Conservation (phyloP, 2,797 vertebrate genomes). For the Smutsia gigantea region DNA sequence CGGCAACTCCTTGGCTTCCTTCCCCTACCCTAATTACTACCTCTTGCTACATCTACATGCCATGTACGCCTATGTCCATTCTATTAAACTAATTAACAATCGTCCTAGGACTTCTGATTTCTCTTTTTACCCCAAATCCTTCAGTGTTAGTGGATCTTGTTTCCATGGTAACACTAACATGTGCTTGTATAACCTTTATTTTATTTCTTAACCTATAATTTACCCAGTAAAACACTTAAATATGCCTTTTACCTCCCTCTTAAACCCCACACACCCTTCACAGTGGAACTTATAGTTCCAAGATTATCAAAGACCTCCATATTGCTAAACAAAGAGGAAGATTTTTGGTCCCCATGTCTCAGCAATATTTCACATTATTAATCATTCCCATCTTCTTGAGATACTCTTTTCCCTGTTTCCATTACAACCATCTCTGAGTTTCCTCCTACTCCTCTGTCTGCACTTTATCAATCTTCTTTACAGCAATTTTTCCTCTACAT, state of each 20-base stretch:
- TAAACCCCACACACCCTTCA: neutral
- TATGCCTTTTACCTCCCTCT: neutral
- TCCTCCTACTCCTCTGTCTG: neutral
- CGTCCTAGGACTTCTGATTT: conserved; percentile 36
- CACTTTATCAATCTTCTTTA: neutral
- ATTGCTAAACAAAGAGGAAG: neutral
- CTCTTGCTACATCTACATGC: conserved; percentile 10
- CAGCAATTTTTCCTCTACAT: neutral
- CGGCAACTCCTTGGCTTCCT: conserved; percentile 41
- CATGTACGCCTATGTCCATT: neutral
- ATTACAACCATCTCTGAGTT: neutral
- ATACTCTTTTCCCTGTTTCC: conserved; percentile 3
- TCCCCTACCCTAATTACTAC: neutral
- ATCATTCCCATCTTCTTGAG: neutral
- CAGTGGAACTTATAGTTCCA: neutral
- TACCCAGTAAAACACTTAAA: conserved; percentile 39
- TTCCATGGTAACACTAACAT: conserved; percentile 44
- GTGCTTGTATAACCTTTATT: conserved; percentile 50
- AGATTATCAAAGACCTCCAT: neutral
- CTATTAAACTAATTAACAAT: conserved; percentile 56
- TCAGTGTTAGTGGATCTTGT: neutral
- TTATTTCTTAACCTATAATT: conserved; percentile 48
- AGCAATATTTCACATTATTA: neutral
- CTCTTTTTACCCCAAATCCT: conserved; percentile 30
- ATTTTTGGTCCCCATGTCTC: neutral